phyloP scores from a whole-genome alignment of 1,140 invertebrate genomes.

The Coelopa frigida region DNA sequence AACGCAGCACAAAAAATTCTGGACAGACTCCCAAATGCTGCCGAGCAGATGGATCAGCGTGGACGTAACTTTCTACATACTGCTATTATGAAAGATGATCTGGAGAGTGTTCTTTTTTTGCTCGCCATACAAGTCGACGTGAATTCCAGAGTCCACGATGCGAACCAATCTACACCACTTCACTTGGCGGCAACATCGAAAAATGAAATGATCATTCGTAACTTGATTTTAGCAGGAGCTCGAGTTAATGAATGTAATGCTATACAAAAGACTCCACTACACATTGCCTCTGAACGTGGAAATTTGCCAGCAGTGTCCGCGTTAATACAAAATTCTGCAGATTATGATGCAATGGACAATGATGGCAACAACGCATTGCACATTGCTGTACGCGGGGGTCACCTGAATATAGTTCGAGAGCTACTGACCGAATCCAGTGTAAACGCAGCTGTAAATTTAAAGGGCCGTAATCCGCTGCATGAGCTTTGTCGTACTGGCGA shows the following conservation, averaged over 20 bases:
- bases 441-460: conserved; percentile 73
- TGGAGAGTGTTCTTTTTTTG: conserved; percentile 93
- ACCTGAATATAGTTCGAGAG: conserved; percentile 68
- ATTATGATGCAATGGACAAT: conserved; percentile 77
- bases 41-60: conserved; percentile 69
- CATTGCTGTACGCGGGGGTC: conserved; percentile 78
- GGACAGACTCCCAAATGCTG: conserved; percentile 78
- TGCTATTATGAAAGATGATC: conserved; percentile 85
- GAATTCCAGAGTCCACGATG: conserved; percentile 85
- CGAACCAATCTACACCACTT: conserved; percentile 75
- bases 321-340: conserved; percentile 65
- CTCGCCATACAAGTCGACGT: conserved; percentile 87
- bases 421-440: conserved; percentile 75
- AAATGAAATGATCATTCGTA: conserved; percentile 68
- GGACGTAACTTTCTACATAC: conserved; percentile 85
- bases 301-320: conserved; percentile 72
- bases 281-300: conserved; percentile 75
- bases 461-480: conserved; percentile 84
- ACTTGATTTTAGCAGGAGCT: conserved; percentile 69
- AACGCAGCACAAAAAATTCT: conserved; percentile 89
- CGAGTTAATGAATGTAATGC: conserved; percentile 65
- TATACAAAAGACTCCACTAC: conserved; percentile 71
- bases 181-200: conserved; percentile 77
- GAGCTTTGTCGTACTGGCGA: conserved; percentile 78
- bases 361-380: conserved; percentile 88